Percentiles rank a stretch among this genome's conserved stretches.
These are phyloP conservation scores for Microtus oregoni DNA, from an alignment of 2,113 vertebrate genomes.

Conservation along the genomic window DNA sequence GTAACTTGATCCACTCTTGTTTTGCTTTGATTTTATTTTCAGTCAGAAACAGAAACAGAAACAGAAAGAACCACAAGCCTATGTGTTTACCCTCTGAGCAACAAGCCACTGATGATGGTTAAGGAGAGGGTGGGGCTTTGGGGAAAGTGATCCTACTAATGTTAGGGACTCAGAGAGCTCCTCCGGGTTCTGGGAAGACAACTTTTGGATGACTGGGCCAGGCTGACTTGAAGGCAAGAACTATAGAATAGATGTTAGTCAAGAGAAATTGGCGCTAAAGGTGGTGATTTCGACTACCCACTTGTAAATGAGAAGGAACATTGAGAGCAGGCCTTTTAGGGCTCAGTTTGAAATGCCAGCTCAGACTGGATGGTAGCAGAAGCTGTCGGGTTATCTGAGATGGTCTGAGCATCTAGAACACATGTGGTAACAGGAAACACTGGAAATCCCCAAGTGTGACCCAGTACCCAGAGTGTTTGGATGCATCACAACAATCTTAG, in stretches of 20 bases:
- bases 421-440: not conserved
- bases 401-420: constrained; percentile 4
- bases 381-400: not conserved
- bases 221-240: not conserved
- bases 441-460: not conserved
- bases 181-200: not conserved
- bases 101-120: not conserved
- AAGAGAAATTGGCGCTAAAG: constrained; percentile 12
- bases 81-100: not conserved
- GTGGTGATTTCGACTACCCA: constrained; percentile 23
- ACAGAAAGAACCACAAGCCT: not conserved
- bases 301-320: constrained; percentile 35
- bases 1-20: not conserved
- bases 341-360: constrained; percentile 18
- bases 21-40: constrained; percentile 27
- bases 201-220: not conserved
- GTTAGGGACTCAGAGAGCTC: not conserved
- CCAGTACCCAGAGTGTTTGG: not conserved
- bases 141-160: not conserved
- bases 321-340: not conserved
- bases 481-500: not conserved
- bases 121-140: not conserved
- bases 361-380: not conserved
- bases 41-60: not conserved
- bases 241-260: constrained; percentile 40